Percentiles rank a stretch among this genome's conserved stretches.
Evolutionary conservation across 2,797 vertebrate species (phyloP).

Genomic region (Melanotaenia trifasciata): DNA sequence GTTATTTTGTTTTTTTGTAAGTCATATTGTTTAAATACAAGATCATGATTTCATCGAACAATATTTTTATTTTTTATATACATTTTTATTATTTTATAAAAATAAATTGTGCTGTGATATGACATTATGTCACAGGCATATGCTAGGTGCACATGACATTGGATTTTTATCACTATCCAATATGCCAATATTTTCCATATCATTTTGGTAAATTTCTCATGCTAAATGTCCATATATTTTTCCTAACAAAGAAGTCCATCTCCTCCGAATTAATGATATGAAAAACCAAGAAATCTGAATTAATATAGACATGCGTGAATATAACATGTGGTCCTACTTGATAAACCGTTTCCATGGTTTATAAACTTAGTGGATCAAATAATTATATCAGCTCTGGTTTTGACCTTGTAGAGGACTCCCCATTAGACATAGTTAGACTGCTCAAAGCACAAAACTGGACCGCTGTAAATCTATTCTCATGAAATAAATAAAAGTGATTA

Average conservation of each 20-base stretch:
- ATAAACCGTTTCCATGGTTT: neutral
- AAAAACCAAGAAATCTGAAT: neutral
- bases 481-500: slow-evolving; percentile 13
- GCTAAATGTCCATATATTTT: too few species aligned
- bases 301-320: neutral
- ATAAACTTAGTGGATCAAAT: neutral
- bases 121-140: neutral
- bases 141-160: neutral
- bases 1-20: too few species aligned
- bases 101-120: neutral
- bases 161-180: neutral
- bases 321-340: neutral
- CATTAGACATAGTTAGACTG: neutral
- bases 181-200: neutral
- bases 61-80: too few species aligned
- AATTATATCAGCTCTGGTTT: neutral
- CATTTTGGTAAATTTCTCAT: too few species aligned
- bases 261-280: neutral
- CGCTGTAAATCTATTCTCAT: neutral
- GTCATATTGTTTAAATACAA: too few species aligned
- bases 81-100: too few species aligned
- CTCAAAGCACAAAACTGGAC: neutral
- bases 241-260: neutral
- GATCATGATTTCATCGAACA: too few species aligned
- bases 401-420: neutral